phyloP scores from a whole-genome alignment of 92 coral and sea anemone species.

The Meandrina meandrites region DNA sequence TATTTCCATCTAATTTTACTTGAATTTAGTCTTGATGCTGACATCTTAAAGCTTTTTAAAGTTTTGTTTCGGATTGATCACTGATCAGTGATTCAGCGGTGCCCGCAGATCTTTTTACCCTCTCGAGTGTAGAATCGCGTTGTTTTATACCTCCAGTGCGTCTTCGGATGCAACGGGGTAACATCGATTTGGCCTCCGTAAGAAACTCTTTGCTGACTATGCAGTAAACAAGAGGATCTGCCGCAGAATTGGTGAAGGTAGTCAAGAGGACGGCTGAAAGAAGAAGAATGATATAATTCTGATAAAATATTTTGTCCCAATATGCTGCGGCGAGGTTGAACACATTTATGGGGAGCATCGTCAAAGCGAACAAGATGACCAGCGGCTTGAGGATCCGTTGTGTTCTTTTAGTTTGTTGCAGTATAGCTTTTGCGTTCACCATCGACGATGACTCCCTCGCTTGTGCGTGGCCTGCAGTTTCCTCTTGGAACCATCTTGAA shows the following conservation, averaged over 20 bases:
- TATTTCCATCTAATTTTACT: not conserved
- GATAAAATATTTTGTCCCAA: slow-evolving; percentile 9
- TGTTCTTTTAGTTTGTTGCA: slow-evolving; percentile 40
- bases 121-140: not conserved
- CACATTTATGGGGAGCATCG: slow-evolving; percentile 65
- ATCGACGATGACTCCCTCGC: slow-evolving; percentile 11
- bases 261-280: slow-evolving; percentile 23
- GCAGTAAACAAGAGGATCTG: slow-evolving; percentile 65
- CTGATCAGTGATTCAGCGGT: not conserved
- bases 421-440: slow-evolving; percentile 31
- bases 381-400: slow-evolving; percentile 59
- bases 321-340: slow-evolving; percentile 26
- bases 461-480: not conserved
- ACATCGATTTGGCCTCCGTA: not conserved
- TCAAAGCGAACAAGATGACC: slow-evolving; percentile 57
- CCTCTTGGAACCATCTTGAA: not conserved
- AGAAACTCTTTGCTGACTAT: slow-evolving; percentile 54
- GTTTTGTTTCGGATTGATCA: not conserved
- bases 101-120: not conserved
- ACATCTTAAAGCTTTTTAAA: not conserved
- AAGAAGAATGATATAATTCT: not conserved
- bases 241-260: slow-evolving; percentile 52
- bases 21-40: not conserved
- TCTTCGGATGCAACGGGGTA: not conserved
- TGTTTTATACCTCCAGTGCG: not conserved